phyloP scores from a whole-genome alignment of 2,888 invertebrate species.

The Myathropa florea region DNA sequence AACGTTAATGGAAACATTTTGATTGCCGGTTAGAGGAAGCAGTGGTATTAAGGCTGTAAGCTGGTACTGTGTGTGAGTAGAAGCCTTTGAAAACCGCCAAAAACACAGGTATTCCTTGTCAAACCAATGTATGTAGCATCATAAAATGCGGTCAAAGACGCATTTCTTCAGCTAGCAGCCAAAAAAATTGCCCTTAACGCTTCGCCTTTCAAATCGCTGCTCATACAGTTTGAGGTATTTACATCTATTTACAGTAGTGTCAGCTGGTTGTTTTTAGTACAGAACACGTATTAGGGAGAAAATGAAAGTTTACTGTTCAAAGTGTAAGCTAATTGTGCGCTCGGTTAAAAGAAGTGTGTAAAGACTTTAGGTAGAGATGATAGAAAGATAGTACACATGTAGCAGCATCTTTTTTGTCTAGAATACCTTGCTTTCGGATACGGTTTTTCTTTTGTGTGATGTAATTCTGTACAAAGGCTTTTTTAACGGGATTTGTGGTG shows the following conservation, averaged over 20 bases:
- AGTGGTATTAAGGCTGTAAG: background rate
- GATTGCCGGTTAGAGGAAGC: background rate
- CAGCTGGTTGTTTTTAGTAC: conserved; percentile 36
- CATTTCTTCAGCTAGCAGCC: background rate
- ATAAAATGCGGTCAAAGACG: conserved; percentile 7
- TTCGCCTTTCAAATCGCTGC: background rate
- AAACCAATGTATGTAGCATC: conserved; percentile 53
- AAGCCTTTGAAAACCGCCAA: conserved; percentile 63
- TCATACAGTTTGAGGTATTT: conserved; percentile 7
- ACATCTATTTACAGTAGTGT: conserved; percentile 9
- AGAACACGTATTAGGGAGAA: conserved; percentile 2
- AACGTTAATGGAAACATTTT: conserved; percentile 37
- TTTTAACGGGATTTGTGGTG: conserved; percentile 76
- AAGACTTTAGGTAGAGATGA: conserved; percentile 10
- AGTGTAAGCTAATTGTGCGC: conserved; percentile 24
- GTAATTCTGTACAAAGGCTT: conserved; percentile 79
- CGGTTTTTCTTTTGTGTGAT: conserved; percentile 80
- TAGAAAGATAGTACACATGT: conserved; percentile 43
- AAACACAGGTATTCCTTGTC: conserved; percentile 62
- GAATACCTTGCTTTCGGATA: conserved; percentile 81
- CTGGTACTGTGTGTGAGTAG: conserved; percentile 18
- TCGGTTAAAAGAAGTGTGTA: background rate
- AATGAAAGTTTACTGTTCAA: conserved; percentile 4
- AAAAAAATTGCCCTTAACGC: background rate
- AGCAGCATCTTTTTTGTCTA: conserved; percentile 61